Conservation (phyloP, 2,888 invertebrate species). For the Sminthurides aquaticus region DNA sequence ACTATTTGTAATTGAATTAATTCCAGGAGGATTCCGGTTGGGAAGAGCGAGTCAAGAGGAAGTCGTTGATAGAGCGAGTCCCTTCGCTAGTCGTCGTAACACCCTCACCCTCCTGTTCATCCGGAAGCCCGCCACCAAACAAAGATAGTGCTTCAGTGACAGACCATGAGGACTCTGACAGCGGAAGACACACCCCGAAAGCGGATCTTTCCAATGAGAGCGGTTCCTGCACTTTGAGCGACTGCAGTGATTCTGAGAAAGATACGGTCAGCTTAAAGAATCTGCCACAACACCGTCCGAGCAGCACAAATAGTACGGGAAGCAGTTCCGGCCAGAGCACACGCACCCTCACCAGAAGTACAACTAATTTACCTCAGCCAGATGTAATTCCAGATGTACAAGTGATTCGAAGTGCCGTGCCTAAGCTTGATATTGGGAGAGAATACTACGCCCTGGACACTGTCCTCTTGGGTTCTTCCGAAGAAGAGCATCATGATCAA, state of each 20-base stretch:
- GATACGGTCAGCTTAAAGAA: constrained; percentile 20
- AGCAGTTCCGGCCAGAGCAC: constrained; percentile 36
- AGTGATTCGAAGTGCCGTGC: constrained; percentile 32
- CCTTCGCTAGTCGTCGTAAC: constrained; percentile 43
- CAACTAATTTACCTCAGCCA: constrained; percentile 37
- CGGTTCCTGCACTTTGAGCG: constrained; percentile 39
- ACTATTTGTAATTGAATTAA: constrained; percentile 1
- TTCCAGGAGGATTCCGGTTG: constrained; percentile 38
- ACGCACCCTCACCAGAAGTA: constrained; percentile 32
- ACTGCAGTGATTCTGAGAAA: constrained; percentile 37
- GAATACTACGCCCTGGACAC: constrained; percentile 43
- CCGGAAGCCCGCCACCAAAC: constrained; percentile 34
- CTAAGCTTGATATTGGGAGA: constrained; percentile 35
- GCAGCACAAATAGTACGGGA: constrained; percentile 31
- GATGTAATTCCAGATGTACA: constrained; percentile 42
- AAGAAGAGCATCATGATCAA: constrained; percentile 31
- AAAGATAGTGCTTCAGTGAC: constrained; percentile 30
- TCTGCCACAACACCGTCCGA: constrained; percentile 22
- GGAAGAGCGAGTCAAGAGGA: constrained; percentile 41
- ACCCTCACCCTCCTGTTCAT: constrained; percentile 40
- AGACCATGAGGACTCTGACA: constrained; percentile 30
- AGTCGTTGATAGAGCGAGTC: constrained; percentile 41
- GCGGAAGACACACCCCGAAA: constrained; percentile 35
- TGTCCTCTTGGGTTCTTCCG: constrained; percentile 42
- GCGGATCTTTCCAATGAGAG: constrained; percentile 33